Evolutionary conservation across 2,888 invertebrate species (phyloP), one percentile per base, ranked within the genome.

Genomic region (Scrobipalpa costella): DNA sequence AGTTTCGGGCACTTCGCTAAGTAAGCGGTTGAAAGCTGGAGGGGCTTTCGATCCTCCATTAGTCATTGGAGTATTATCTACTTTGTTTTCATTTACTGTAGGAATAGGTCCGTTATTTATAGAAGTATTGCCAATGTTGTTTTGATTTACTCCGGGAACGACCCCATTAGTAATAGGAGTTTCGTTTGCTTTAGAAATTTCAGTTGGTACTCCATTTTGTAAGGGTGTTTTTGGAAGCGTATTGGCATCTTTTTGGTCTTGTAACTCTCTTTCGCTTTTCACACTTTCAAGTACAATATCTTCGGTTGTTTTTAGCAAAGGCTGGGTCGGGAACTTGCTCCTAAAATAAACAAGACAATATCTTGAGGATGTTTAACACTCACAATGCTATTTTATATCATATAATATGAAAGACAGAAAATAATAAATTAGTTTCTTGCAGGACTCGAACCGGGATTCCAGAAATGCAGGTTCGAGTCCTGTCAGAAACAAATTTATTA

Each of bases 251-350:
- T 62, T 55, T 62, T 62, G 21, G 33, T 55, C 58, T 47, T 59
- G 55, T 33, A 44, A 52, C 34, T 59, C 44, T 15, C 58, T 62
- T 57, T 64, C 61, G 38, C 60, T 61, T 61, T 63, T 63, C 0
- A 38, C 38, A 11, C 61, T 60, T 7, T 66, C 49, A 9, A 66
- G 36, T 2, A 64, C 64, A n/a, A 64, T 34, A 49, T 67, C 62
- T 49, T 61, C 64, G 49, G 61, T 49, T 11, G 44, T 17, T 67
- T 77, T 74, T 3, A 77, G 33, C n/a, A 66, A 55, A 5, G 83
- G 78, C 47, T 74, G 68, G 8, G 72, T 70, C 8, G 80, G 70
- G 65, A 81, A 85, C 62, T 78, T 78, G 7, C 80, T 80, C 66
- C 85, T 85, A 73, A 2, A 64, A 62, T 64, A 64, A 60, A 57